Evolutionary conservation across 2,113 vertebrate species (phyloP).

Genomic region (Chlamydotis undulata): DNA sequence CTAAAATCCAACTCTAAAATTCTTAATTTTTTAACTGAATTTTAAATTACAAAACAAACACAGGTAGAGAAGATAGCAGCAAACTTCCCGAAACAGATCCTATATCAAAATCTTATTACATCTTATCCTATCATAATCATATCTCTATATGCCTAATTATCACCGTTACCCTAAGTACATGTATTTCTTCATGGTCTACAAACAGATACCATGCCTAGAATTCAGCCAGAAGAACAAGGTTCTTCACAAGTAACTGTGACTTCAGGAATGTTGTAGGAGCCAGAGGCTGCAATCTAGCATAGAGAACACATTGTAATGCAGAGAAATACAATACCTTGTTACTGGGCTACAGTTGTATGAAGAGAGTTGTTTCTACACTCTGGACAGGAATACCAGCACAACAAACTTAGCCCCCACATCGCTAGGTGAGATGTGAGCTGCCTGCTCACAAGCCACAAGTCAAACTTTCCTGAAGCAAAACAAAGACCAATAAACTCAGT

Average conservation of each 20-base stretch:
- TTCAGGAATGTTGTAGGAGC: not conserved
- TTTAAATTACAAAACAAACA: not conserved
- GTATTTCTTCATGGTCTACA: not conserved
- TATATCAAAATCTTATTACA: not conserved
- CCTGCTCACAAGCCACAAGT: not conserved
- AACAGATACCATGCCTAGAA: not conserved
- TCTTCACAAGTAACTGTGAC: not conserved
- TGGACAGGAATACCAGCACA: not conserved
- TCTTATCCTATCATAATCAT: not conserved
- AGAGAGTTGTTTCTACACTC: not conserved
- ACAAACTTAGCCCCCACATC: not conserved
- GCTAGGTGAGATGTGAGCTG: not conserved
- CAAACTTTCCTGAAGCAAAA: not conserved
- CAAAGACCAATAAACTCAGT: not conserved
- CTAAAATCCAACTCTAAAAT: not conserved
- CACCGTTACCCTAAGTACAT: not conserved
- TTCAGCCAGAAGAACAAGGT: not conserved
- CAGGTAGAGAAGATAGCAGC: not conserved
- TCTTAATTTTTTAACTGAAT: not conserved
- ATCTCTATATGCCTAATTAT: not conserved
- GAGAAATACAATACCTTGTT: not conserved
- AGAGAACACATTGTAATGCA: not conserved
- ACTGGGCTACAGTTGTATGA: not conserved
- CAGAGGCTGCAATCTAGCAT: not conserved
- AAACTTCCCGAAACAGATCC: not conserved